Evolutionary conservation across 1,140 invertebrate species (phyloP), one percentile per base, ranked within the genome.

Genomic region (Pteromalus puparum): DNA sequence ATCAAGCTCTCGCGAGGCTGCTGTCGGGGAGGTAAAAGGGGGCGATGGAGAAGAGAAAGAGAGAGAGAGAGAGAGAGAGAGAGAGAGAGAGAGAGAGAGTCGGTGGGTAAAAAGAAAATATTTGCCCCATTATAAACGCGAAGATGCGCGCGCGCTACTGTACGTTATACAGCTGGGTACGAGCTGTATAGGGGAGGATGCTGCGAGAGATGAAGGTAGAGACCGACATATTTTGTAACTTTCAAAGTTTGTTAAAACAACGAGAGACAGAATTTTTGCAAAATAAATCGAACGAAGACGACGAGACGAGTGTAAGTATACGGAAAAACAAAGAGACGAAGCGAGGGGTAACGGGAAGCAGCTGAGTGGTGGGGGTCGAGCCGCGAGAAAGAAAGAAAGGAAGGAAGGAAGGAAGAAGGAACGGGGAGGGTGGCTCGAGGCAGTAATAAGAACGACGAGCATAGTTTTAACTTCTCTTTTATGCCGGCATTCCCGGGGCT

Each of bases 401-500:
- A 72, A 75, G 74, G 74, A 77, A 42, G 61, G 68, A 73, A 83
- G 72, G 82, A 78, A 78, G 87, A 81, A 84, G 85, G 78, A 68
- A 77, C 81, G 86, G 87, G 85, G 86, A 89, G 90, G 89, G 89
- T 92, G 90, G 91, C 92, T 92, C 89, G 84, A 89, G 91, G 92
- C 92, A 90, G 91, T 92, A 93, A 93, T 93, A 93, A 93, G 92
- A 93, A 92, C 92, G 92, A 92, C 90, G 90, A 85, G 92, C 91
- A 93, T 93, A 93, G 92, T 93, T 93, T 93, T 93, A 92, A 93
- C 92, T 92, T 93, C 91, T 92, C 92, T 92, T 93, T 93, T 93
- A 93, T 92, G 89, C 89, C 86, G 89, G 90, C 90, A 91, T 92
- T 92, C 91, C 91, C 90, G 90, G 85, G 87, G 77, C 81, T 30